These are phyloP conservation scores for Panulirus ornatus DNA, from an alignment of 1,140 invertebrate species.

Conservation along the genomic window DNA sequence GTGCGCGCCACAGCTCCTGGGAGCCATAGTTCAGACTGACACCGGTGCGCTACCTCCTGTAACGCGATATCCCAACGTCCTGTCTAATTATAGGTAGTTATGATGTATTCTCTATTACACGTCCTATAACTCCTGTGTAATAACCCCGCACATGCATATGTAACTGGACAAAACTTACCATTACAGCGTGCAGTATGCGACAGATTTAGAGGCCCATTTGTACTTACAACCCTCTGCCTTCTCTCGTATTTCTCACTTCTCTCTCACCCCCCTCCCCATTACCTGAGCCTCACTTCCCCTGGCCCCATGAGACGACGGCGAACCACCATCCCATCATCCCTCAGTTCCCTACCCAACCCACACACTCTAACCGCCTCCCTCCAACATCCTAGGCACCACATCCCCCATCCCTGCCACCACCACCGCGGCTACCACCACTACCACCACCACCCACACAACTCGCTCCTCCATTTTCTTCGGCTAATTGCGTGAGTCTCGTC, in stretches of 20 bases:
- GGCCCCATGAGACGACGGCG: too few species aligned
- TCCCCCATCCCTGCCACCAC: background rate
- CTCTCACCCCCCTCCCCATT: too few species aligned
- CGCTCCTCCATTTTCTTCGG: background rate
- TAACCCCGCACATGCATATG: constrained; percentile 3
- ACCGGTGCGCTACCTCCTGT: background rate
- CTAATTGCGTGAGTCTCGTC: background rate
- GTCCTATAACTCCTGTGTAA: constrained; percentile 2
- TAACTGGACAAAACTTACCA: background rate
- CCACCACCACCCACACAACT: background rate
- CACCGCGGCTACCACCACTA: background rate
- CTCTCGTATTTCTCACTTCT: background rate
- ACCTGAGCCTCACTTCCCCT: too few species aligned
- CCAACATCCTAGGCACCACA: background rate
- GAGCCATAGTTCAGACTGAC: constrained; percentile 16
- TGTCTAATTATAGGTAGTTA: constrained; percentile 20
- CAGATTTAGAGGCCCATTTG: constrained; percentile 1
- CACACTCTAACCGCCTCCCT: background rate
- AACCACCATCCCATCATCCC: too few species aligned
- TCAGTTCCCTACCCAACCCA: background rate
- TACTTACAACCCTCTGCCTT: background rate
- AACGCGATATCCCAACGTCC: background rate
- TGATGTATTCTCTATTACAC: background rate
- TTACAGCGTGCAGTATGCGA: background rate
- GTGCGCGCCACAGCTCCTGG: background rate